Percentiles rank a stretch among this genome's conserved stretches.
Conservation (phyloP, 2,113 vertebrate species). For the Labrus mixtus region DNA sequence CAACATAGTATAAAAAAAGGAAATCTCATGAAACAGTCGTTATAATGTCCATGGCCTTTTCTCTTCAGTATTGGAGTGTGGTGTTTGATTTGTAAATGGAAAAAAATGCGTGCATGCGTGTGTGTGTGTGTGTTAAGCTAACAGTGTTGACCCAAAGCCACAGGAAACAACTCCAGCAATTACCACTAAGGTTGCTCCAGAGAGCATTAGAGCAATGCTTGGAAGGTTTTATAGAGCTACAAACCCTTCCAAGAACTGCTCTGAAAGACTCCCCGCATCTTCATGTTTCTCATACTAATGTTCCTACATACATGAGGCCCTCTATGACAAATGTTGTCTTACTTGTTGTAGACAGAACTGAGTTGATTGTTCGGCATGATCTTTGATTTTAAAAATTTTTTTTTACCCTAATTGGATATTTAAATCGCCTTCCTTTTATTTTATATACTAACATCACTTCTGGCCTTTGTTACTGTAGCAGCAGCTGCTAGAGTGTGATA, state of each 20-base stretch:
- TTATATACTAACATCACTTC: not conserved
- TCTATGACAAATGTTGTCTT: not conserved
- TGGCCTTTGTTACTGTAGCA: slow-evolving; percentile 61
- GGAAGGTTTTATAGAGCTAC: not conserved
- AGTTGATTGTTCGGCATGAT: not conserved
- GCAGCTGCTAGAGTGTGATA: slow-evolving; percentile 97
- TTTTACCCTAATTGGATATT: too few species aligned
- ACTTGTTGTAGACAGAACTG: not conserved
- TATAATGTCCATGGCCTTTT: not conserved
- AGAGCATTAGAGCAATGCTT: too few species aligned
- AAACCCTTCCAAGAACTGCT: slow-evolving; percentile 18
- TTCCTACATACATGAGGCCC: not conserved
- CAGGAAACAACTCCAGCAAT: slow-evolving; percentile 10
- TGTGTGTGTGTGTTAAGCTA: slow-evolving; percentile 17
- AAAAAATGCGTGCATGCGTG: not conserved
- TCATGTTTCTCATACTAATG: slow-evolving; percentile 22
- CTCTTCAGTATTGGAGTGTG: not conserved
- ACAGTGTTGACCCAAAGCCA: slow-evolving; percentile 9
- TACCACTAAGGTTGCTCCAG: not conserved
- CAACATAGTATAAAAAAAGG: not conserved
- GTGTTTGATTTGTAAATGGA: not conserved
- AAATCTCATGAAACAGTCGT: slow-evolving; percentile 1
- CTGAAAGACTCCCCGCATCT: not conserved
- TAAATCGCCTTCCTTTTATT: too few species aligned
- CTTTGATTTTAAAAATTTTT: too few species aligned